These are phyloP conservation scores for Ectemnius cavifrons DNA, from an alignment of 2,888 invertebrate genomes.

Conservation along the genomic window DNA sequence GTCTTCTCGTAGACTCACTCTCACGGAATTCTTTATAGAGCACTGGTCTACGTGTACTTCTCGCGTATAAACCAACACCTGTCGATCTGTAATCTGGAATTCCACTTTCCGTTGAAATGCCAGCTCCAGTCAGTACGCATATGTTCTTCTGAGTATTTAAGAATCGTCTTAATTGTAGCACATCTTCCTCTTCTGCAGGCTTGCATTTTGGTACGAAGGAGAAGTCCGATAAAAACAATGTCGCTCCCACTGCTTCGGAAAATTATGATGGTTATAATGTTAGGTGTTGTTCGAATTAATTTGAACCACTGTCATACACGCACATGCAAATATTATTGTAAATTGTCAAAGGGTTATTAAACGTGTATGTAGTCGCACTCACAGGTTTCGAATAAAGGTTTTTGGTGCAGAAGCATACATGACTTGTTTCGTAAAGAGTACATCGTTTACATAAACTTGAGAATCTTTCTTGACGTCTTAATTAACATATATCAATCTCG, in stretches of 20 bases:
- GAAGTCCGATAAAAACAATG: conserved; percentile 52
- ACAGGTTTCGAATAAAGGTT: no score
- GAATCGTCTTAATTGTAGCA: conserved; percentile 82
- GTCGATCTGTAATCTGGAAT: conserved; percentile 97
- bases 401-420: no score
- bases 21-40: conserved; percentile 91
- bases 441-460: no score
- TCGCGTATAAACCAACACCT: conserved; percentile 94
- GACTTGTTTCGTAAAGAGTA: no score
- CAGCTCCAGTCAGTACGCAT: conserved; percentile 93
- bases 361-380: no score
- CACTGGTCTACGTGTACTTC: conserved; percentile 90
- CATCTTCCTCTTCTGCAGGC: conserved; percentile 82
- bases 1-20: conserved; percentile 83
- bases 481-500: no score
- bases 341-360: no score
- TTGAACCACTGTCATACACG: no score
- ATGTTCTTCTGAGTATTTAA: conserved; percentile 80
- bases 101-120: conserved; percentile 97
- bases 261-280: no score
- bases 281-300: no score
- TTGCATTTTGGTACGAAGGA: conserved; percentile 87
- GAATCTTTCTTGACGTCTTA: no score
- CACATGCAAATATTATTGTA: no score
- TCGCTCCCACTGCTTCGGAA: conserved; percentile 16